Conservation (phyloP, 2,888 invertebrate species). For the Caradrina clavipalpis region DNA sequence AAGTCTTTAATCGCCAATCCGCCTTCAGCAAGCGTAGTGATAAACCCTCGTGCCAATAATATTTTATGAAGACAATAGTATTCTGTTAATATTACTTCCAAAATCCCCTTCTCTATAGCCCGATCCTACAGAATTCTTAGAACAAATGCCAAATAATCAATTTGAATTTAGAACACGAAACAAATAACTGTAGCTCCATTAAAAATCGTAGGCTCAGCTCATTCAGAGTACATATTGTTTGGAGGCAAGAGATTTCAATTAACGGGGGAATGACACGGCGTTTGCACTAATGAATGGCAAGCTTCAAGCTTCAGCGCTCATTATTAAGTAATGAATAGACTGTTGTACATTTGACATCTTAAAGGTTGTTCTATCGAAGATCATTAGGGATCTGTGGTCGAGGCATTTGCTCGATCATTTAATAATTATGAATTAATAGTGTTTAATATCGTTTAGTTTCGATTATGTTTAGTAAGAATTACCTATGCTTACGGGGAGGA, state of each 20-base stretch:
- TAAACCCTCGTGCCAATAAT: no score
- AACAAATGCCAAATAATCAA: conserved; percentile 40
- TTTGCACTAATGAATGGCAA: conserved; percentile 80
- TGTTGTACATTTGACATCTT: conserved; percentile 59
- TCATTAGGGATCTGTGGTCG: conserved; percentile 44
- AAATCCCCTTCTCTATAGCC: not conserved
- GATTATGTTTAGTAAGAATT: conserved; percentile 6
- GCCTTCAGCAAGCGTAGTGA: no score
- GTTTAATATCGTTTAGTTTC: conserved; percentile 7
- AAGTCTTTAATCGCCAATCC: no score
- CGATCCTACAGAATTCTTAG: conserved; percentile 2
- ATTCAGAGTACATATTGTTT: conserved; percentile 62
- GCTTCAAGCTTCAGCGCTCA: conserved; percentile 60
- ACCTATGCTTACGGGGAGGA: not conserved
- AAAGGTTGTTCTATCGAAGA: conserved; percentile 48
- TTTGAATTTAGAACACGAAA: conserved; percentile 34
- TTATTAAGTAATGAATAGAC: conserved; percentile 66
- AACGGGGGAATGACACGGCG: conserved; percentile 77
- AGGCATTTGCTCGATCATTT: conserved; percentile 33
- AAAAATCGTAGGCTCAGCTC: conserved; percentile 59
- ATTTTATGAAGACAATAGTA: no score
- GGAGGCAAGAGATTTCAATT: conserved; percentile 77
- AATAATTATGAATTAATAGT: conserved; percentile 37
- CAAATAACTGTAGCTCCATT: conserved; percentile 49
- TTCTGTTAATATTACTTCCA: not conserved